Percentiles rank a stretch among this genome's conserved stretches.
Evolutionary conservation across 2,888 invertebrate species (phyloP).

Genomic region (Clitarchus hookeri): DNA sequence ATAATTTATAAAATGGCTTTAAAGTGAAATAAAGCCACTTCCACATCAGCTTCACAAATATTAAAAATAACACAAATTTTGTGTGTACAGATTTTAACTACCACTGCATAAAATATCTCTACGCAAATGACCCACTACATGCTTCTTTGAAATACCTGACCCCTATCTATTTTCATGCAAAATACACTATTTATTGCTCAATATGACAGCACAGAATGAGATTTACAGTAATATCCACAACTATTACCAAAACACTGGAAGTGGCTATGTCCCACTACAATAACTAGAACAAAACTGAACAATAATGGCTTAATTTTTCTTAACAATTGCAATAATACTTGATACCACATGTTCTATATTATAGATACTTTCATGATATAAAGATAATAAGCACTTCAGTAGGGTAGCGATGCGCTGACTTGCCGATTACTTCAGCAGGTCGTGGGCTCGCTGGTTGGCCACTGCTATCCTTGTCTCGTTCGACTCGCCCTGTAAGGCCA

Average conservation of each 20-base stretch:
- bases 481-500: slow-evolving; percentile 71
- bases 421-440: slow-evolving; percentile 81
- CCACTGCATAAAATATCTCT: neutral
- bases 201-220: neutral
- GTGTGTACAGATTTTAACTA: neutral
- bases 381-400: slow-evolving; percentile 39
- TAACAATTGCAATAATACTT: slow-evolving; percentile 9
- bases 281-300: neutral
- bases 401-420: slow-evolving; percentile 29
- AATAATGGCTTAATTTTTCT: slow-evolving; percentile 21
- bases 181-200: neutral
- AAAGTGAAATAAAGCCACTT: slow-evolving; percentile 33
- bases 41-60: neutral
- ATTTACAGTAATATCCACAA: neutral
- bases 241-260: slow-evolving; percentile 1
- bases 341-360: slow-evolving; percentile 28
- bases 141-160: neutral
- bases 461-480: slow-evolving; percentile 96
- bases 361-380: slow-evolving; percentile 34
- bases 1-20: slow-evolving; percentile 24
- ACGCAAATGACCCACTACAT: neutral
- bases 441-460: slow-evolving; percentile 96
- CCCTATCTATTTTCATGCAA: neutral
- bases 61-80: neutral
- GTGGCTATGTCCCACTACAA: slow-evolving; percentile 29